phyloP scores from a whole-genome alignment of 2,888 invertebrate species.

The Nemotelus nigrinus region DNA sequence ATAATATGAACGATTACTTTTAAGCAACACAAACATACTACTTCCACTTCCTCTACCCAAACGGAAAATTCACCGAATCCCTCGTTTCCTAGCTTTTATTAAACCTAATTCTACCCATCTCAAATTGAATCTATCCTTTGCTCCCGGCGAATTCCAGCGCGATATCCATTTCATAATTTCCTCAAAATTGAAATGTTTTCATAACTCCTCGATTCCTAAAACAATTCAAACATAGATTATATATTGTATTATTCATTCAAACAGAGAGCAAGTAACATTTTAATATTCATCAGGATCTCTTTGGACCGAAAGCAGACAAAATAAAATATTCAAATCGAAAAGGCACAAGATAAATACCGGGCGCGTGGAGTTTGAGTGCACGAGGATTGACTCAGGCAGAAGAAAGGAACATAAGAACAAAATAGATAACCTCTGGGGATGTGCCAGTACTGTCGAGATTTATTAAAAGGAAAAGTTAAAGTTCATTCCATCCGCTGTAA shows the following conservation, averaged over 20 bases:
- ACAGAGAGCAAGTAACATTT: not conserved
- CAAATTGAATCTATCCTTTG: not conserved
- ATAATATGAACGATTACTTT: no score
- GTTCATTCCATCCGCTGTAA: slow-evolving; percentile 26
- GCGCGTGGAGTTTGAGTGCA: not conserved
- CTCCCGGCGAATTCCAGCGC: not conserved
- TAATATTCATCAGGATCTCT: slow-evolving; percentile 22
- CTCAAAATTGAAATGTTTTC: not conserved
- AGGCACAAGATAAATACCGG: not conserved
- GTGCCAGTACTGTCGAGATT: slow-evolving; percentile 25
- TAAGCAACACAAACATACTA: no score
- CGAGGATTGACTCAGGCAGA: not conserved
- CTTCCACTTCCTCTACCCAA: no score
- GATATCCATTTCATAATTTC: not conserved
- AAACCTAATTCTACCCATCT: no score
- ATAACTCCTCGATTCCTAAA: not conserved
- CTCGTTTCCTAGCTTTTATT: no score
- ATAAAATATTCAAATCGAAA: slow-evolving; percentile 24
- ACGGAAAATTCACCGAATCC: no score
- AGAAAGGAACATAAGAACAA: not conserved
- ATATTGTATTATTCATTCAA: not conserved
- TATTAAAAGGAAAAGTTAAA: slow-evolving; percentile 37
- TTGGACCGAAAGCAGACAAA: not conserved
- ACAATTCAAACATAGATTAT: not conserved
- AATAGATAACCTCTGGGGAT: slow-evolving; percentile 17